Evolutionary conservation across 2,888 invertebrate species (phyloP), one percentile per base, ranked within the genome.

Genomic region (Nineta flava): DNA sequence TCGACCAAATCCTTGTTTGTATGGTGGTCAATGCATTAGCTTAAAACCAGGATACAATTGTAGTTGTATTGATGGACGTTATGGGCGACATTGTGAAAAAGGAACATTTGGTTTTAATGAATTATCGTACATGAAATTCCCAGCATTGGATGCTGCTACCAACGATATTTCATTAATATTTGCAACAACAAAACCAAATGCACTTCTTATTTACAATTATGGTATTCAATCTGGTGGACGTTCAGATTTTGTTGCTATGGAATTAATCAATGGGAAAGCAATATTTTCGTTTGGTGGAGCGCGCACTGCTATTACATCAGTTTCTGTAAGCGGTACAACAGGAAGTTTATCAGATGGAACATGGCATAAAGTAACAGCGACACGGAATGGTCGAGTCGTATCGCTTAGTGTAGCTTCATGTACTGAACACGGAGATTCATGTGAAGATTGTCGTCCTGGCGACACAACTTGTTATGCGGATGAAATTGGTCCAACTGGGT

Each of bases 311-410:
- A 87, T 92, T 35, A 87, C 88, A 1, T 79, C 85, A 1, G 78
- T 92, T 2, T 74, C 80, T 4, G 82, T 87, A 13, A 74, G 75
- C 13, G 73, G 76, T 46, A 72, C 73, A 51, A 73, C 72, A 13
- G 74, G 74, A 57, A 78, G 77, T 54, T 71, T 95, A 13, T 79
- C 87, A 1, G 86, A 93, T 64, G 93, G 93, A 1, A 77, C 77
- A 55, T 96, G 95, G 95, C 82, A 91, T 62, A 90, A 91, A 61
- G 77, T 95, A 15, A 91, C 87, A 1, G 92, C 91, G 0, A 92
- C 90, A 0, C 77, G 92, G 60, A 92, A 93, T 62, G 91, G 92
- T 21, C 74, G 87, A 55, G 88, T 91, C 0, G 82, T 90, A 57
- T 90, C 91, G 0, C 64, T 93, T 26, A 90, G 87, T 59, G 79